Evolutionary conservation across 1,140 invertebrate genomes (phyloP).

Genomic region (Episyrphus balteatus): DNA sequence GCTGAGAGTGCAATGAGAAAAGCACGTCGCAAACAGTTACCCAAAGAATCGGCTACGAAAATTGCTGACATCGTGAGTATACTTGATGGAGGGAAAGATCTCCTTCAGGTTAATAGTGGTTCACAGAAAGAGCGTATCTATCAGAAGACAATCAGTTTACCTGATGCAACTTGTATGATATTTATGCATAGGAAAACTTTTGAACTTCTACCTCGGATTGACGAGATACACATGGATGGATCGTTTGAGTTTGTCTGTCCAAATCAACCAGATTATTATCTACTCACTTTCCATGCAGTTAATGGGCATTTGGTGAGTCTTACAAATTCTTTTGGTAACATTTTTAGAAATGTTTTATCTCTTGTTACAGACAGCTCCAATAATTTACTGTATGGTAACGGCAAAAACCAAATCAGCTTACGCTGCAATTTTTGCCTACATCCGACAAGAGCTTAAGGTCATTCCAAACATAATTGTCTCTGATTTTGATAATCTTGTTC

Average conservation of each 20-base stretch:
- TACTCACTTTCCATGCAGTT: constrained; percentile 2
- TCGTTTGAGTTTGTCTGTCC: neutral
- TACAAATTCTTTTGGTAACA: neutral
- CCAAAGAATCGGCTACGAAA: neutral
- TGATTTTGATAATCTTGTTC: constrained; percentile 2
- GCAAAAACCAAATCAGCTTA: constrained; percentile 3
- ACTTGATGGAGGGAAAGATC: neutral
- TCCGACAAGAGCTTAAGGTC: neutral
- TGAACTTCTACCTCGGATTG: neutral
- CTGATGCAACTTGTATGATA: constrained; percentile 1
- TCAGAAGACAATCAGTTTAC: constrained; percentile 1
- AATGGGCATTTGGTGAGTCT: constrained; percentile 1
- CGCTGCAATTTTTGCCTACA: constrained; percentile 3
- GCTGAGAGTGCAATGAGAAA: constrained; percentile 9
- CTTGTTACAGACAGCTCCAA: constrained; percentile 1
- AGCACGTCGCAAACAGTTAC: constrained; percentile 6
- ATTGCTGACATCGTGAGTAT: constrained; percentile 1
- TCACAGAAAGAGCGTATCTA: constrained; percentile 1
- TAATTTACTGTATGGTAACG: neutral
- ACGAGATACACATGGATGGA: constrained; percentile 4
- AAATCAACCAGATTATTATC: neutral
- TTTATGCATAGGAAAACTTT: constrained; percentile 6
- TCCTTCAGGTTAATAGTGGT: constrained; percentile 3
- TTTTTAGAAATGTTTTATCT: neutral
- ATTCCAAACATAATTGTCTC: constrained; percentile 2